Percentiles rank a stretch among this genome's conserved stretches.
Evolutionary conservation across 2,797 vertebrate species (phyloP).

Genomic region (Eupleurogrammus muticus): DNA sequence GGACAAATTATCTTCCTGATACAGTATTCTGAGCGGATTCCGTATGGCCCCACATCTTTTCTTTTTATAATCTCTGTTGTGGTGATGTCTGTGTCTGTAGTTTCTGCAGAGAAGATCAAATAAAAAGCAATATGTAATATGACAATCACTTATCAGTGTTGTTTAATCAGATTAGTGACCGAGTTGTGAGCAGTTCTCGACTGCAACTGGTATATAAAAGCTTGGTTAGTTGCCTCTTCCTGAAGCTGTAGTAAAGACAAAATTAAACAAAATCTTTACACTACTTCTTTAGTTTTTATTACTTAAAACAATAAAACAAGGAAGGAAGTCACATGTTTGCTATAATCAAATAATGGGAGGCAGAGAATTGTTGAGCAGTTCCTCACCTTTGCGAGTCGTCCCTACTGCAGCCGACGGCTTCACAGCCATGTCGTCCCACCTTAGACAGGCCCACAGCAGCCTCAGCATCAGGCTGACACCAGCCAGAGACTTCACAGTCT

Average conservation of each 20-base stretch:
- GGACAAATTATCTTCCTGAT: conserved; percentile 98
- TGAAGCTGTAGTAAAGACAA: not conserved
- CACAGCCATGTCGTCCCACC: conserved; percentile 98
- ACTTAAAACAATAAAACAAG: not conserved
- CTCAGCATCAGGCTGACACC: conserved; percentile 97
- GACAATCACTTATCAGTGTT: not conserved
- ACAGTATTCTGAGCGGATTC: conserved; percentile 97
- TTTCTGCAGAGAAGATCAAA: conserved; percentile 83
- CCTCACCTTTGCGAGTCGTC: conserved; percentile 93
- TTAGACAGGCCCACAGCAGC: conserved; percentile 94
- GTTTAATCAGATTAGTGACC: not conserved
- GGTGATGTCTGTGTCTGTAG: conserved; percentile 94
- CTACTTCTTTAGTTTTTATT: not conserved
- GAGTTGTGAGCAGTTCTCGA: not conserved
- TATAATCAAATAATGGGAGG: not conserved
- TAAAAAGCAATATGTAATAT: not conserved
- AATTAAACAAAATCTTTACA: not conserved
- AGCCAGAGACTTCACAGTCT: conserved; percentile 94
- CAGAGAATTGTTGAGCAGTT: not conserved
- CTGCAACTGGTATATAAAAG: not conserved
- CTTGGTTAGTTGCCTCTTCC: not conserved
- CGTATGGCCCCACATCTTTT: conserved; percentile 93
- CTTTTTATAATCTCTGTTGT: conserved; percentile 98
- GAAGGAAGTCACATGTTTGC: not conserved
- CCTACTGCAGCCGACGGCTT: conserved; percentile 92